These are phyloP conservation scores for Andricus curvator DNA, from an alignment of 2,888 invertebrate species.

Conservation along the genomic window DNA sequence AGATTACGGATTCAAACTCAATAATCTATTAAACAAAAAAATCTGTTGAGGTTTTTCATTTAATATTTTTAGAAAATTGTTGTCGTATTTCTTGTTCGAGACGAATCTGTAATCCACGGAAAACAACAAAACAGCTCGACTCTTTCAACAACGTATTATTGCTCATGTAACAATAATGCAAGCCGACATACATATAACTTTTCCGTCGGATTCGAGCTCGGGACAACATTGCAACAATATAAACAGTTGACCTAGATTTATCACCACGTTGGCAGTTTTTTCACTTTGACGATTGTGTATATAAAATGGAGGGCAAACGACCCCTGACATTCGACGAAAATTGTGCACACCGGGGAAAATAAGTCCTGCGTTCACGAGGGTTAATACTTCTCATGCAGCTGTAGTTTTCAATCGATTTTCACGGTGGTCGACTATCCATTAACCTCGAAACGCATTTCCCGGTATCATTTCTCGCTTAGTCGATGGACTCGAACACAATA, in stretches of 20 bases:
- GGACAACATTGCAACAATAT: conserved; percentile 29
- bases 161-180: conserved; percentile 12
- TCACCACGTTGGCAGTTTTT: conserved; percentile 4
- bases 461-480: conserved; percentile 20
- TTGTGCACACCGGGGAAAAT: conserved; percentile 25
- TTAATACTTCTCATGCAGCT: conserved; percentile 2
- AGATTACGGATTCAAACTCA: too few species aligned
- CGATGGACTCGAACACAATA: neutral
- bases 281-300: conserved; percentile 2
- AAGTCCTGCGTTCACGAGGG: conserved; percentile 19
- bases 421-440: conserved; percentile 31
- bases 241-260: conserved; percentile 36
- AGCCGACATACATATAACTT: neutral
- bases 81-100: conserved; percentile 8
- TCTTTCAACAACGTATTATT: conserved; percentile 13
- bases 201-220: conserved; percentile 8
- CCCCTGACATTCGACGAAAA: conserved; percentile 26
- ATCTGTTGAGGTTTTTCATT: too few species aligned
- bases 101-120: conserved; percentile 2
- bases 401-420: conserved; percentile 30
- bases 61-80: too few species aligned
- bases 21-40: too few species aligned
- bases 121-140: neutral
- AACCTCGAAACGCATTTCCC: conserved; percentile 32
- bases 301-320: neutral